Conservation (phyloP, 1,140 invertebrate species). For the Zaprionus ornatus region DNA sequence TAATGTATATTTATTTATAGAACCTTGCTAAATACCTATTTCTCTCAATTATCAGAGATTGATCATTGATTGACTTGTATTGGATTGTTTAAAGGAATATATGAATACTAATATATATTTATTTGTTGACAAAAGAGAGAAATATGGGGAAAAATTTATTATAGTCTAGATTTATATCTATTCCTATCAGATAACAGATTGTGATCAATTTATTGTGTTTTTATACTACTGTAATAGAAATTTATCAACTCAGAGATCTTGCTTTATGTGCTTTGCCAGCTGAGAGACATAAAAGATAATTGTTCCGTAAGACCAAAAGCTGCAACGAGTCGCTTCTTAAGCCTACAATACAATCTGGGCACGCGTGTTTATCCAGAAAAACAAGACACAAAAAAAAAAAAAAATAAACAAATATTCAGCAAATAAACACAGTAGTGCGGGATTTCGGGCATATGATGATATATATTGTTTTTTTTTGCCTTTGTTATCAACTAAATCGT, state of each 20-base stretch:
- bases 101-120: too few species aligned
- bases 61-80: too few species aligned
- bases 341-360: slow-evolving; percentile 11
- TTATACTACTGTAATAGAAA: not conserved
- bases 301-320: slow-evolving; percentile 10
- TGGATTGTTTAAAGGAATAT: too few species aligned
- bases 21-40: too few species aligned
- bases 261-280: not conserved
- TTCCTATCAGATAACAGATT: not conserved
- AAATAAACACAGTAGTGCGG: slow-evolving; percentile 35
- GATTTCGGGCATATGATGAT: slow-evolving; percentile 5
- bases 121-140: too few species aligned
- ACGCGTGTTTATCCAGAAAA: slow-evolving; percentile 32
- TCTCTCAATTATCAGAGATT: too few species aligned
- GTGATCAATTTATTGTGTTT: not conserved
- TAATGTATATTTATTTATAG: too few species aligned
- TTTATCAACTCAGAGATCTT: slow-evolving; percentile 1
- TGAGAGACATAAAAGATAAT: slow-evolving; percentile 24
- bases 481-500: slow-evolving; percentile 21
- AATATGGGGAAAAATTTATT: too few species aligned
- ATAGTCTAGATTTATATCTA: not conserved
- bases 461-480: slow-evolving; percentile 14
- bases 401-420: slow-evolving; percentile 18
- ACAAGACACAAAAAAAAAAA: slow-evolving; percentile 22
- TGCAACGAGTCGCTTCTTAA: slow-evolving; percentile 9